Conservation (phyloP, 2,888 invertebrate species). For the Rhopalosiphum nymphaeae region DNA sequence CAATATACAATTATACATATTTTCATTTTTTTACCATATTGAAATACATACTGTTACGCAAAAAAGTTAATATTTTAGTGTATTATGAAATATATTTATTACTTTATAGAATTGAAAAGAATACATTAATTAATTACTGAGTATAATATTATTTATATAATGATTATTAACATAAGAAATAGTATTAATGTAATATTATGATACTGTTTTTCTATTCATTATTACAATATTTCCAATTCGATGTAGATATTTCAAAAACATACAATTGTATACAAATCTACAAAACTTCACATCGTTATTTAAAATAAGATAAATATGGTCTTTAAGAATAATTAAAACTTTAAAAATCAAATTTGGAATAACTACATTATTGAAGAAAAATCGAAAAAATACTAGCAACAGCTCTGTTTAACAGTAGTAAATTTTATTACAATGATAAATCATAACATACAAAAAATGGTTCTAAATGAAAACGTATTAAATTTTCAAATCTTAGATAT, state of each 20-base stretch:
- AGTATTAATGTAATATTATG: background rate
- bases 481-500: background rate
- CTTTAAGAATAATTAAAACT: no score
- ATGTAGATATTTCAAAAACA: background rate
- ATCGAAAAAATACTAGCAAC: no score
- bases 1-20: background rate
- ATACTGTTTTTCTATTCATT: background rate
- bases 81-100: no score
- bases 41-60: background rate
- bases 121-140: background rate
- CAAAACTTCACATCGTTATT: background rate
- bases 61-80: no score
- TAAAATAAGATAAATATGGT: background rate
- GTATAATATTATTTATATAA: background rate
- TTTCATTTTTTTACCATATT: background rate
- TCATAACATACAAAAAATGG: no score
- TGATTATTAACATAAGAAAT: background rate
- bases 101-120: background rate
- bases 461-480: no score
- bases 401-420: no score
- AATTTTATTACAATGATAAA: no score
- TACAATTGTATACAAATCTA: background rate
- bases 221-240: background rate
- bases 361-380: no score
- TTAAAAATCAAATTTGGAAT: no score